phyloP scores from a whole-genome alignment of 2,113 vertebrate genomes.

The Procapra przewalskii region DNA sequence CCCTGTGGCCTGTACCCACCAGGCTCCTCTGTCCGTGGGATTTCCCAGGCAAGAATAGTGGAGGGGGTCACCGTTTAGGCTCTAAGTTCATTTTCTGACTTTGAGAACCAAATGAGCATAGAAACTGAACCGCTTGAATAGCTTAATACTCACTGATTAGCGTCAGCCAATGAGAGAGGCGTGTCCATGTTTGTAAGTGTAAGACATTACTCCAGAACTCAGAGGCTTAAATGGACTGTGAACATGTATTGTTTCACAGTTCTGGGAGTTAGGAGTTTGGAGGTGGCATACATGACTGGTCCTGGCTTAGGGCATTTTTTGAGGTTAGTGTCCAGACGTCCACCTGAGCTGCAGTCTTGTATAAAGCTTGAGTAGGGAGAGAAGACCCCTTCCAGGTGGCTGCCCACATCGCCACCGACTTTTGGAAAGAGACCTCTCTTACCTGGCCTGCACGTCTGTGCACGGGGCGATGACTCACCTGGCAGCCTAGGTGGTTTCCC shows the following conservation, averaged over 20 bases:
- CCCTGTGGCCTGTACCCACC: neutral
- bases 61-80: neutral
- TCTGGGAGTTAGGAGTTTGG: neutral
- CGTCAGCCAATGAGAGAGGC: neutral
- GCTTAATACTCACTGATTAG: neutral
- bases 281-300: neutral
- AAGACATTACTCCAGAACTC: neutral
- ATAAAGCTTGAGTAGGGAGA: neutral
- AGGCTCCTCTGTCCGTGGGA: neutral
- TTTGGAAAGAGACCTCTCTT: neutral
- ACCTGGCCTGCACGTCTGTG: rapidly evolving
- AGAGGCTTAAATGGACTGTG: neutral
- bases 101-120: neutral
- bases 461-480: neutral
- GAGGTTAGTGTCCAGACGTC: neutral
- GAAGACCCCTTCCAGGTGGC: too few species aligned
- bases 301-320: neutral
- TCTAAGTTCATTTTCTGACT: neutral
- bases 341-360: neutral
- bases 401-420: neutral
- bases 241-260: neutral
- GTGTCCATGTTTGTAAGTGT: neutral
- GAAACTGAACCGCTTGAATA: neutral
- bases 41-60: neutral
- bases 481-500: neutral